phyloP scores from a whole-genome alignment of 2,888 invertebrate genomes.

The Cantharis rufa region DNA sequence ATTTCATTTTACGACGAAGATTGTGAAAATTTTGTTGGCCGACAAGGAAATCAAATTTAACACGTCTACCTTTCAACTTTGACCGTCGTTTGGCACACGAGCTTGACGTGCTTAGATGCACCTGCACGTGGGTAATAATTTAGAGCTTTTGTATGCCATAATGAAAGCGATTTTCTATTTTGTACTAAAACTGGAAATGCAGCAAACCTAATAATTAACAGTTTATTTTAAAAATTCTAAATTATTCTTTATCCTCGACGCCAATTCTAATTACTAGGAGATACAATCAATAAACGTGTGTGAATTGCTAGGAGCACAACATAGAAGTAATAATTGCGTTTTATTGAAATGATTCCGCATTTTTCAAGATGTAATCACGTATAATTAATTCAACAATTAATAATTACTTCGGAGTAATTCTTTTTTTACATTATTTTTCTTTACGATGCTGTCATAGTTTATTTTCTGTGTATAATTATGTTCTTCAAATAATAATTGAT shows the following conservation, averaged over 20 bases:
- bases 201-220: neutral
- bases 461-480: neutral
- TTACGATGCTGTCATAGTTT: neutral
- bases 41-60: slow-evolving; percentile 15
- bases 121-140: neutral
- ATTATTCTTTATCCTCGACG: neutral
- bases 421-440: neutral
- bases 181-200: neutral
- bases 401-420: neutral
- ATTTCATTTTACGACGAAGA: neutral
- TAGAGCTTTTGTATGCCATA: neutral
- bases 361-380: slow-evolving; percentile 32
- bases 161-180: neutral
- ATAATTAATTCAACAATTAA: slow-evolving; percentile 1
- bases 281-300: neutral
- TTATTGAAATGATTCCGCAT: slow-evolving; percentile 23
- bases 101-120: neutral
- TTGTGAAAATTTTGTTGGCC: neutral
- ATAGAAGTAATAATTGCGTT: slow-evolving; percentile 17
- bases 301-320: neutral
- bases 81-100: slow-evolving; percentile 3
- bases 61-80: slow-evolving; percentile 17
- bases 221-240: neutral
- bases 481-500: neutral
- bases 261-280: neutral